Percentiles rank a stretch among this genome's conserved stretches.
Conservation (phyloP, 2,888 invertebrate genomes). For the Sclerodermus sp. region DNA sequence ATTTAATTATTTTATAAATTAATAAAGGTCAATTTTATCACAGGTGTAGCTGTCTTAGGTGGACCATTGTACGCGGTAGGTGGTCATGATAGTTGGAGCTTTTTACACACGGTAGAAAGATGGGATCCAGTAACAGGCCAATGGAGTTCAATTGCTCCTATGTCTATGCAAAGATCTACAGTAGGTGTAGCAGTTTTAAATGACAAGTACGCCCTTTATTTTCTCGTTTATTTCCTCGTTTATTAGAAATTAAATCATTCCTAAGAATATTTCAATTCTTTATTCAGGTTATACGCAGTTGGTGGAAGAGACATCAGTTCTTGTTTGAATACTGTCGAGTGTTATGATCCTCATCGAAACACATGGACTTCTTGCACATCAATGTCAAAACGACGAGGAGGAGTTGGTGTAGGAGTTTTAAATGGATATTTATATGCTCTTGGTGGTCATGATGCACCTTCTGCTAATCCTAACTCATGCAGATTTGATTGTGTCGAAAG, state of each 20-base stretch:
- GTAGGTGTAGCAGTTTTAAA: slow-evolving; percentile 88
- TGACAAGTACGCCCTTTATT: slow-evolving; percentile 61
- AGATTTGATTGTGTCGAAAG: slow-evolving; percentile 90
- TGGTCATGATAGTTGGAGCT: slow-evolving; percentile 95
- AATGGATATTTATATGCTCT: slow-evolving; percentile 89
- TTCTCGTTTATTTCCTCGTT: neutral
- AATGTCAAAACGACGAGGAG: slow-evolving; percentile 84
- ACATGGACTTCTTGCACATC: slow-evolving; percentile 85
- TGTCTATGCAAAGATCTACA: slow-evolving; percentile 86
- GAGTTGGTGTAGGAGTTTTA: slow-evolving; percentile 86
- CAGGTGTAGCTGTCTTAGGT: slow-evolving; percentile 73
- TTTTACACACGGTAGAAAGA: slow-evolving; percentile 88
- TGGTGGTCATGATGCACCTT: slow-evolving; percentile 93
- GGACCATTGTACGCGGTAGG: slow-evolving; percentile 92
- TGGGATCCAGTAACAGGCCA: slow-evolving; percentile 88
- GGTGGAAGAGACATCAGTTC: slow-evolving; percentile 92
- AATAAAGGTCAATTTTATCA: neutral
- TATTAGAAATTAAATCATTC: neutral
- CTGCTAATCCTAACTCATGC: slow-evolving; percentile 79
- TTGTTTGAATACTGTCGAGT: slow-evolving; percentile 88
- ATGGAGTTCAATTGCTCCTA: slow-evolving; percentile 89
- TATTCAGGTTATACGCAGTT: slow-evolving; percentile 79
- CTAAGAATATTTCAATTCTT: slow-evolving; percentile 2
- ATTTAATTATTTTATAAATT: neutral
- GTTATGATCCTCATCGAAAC: slow-evolving; percentile 73